A percentile compares a stretch with the other conserved stretches of the same genome.
phyloP scores from a whole-genome alignment of 2,113 vertebrate genomes.

The Anguilla rostrata region DNA sequence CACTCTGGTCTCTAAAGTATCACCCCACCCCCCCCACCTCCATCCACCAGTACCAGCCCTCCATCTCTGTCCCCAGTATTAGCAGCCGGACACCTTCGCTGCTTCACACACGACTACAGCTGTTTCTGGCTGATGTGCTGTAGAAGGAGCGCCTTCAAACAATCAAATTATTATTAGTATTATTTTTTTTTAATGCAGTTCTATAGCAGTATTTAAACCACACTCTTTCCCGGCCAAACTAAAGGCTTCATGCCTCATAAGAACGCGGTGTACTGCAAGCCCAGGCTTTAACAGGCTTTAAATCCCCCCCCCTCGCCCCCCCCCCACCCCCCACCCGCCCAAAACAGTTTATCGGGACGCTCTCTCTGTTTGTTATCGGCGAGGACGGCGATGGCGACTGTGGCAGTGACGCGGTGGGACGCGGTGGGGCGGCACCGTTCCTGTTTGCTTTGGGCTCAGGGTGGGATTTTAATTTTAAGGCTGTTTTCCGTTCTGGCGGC shows the following conservation, averaged over 20 bases:
- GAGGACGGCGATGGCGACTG: constrained; percentile 51
- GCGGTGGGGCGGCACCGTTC: constrained; percentile 23
- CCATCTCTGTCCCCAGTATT: background rate
- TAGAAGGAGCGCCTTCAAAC: too few species aligned
- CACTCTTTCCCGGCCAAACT: too few species aligned
- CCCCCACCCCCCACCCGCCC: too few species aligned
- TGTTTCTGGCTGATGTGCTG: too few species aligned
- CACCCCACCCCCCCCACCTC: background rate
- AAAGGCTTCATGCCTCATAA: constrained; percentile 31
- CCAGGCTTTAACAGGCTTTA: constrained; percentile 39
- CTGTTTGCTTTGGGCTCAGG: constrained; percentile 8
- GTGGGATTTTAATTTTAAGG: background rate
- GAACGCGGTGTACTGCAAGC: constrained; percentile 55
- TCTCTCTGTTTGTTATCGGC: constrained; percentile 60
- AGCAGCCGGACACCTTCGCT: too few species aligned
- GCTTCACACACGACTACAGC: too few species aligned
- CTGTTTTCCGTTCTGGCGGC: constrained; percentile 19
- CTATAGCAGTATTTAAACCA: too few species aligned
- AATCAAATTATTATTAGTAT: too few species aligned
- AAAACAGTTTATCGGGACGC: constrained; percentile 34
- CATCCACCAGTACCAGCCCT: background rate
- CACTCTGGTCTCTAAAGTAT: background rate
- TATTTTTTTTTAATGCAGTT: too few species aligned
- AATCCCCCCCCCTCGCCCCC: constrained; percentile 41
- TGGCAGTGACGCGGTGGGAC: constrained; percentile 42